phyloP scores from a whole-genome alignment of 2,113 vertebrate genomes.

The Nesogale talazaci region DNA sequence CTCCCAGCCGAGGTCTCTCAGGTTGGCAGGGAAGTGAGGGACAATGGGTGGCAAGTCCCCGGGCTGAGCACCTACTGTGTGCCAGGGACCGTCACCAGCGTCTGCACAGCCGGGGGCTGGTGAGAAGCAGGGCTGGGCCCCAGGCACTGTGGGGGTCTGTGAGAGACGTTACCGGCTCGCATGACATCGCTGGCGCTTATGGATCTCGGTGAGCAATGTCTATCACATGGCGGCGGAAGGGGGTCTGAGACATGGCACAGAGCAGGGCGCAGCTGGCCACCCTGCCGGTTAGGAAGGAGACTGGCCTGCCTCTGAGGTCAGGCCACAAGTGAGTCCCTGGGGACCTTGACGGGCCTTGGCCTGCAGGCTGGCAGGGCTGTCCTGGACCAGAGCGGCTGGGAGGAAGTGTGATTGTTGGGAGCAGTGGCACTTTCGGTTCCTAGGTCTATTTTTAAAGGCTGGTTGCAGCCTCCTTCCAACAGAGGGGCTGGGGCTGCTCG shows the following conservation, averaged over 20 bases:
- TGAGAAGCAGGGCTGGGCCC: rapidly evolving
- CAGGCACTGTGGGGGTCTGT: rapidly evolving
- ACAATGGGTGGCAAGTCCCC: too few relatives aligned
- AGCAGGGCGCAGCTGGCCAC: rapidly evolving
- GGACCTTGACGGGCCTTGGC: rapidly evolving
- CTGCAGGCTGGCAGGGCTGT: background rate
- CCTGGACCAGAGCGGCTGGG: background rate
- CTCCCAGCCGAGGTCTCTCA: too few relatives aligned
- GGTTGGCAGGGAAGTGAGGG: too few relatives aligned
- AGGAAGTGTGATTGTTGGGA: conserved; percentile 51
- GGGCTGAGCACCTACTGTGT: too few relatives aligned
- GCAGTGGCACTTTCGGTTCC: conserved; percentile 22
- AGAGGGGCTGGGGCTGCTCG: background rate
- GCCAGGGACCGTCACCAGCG: too few relatives aligned
- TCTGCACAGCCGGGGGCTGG: rapidly evolving
- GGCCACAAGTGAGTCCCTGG: background rate
- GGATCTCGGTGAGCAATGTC: too few relatives aligned
- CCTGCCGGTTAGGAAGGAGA: rapidly evolving
- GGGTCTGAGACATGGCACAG: too few relatives aligned
- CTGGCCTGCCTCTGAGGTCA: rapidly evolving
- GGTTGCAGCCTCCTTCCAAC: background rate
- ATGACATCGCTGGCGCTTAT: too few relatives aligned
- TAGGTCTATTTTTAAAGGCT: conserved; percentile 63
- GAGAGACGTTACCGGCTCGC: background rate
- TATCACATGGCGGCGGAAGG: too few relatives aligned